Percentiles rank a stretch among this genome's conserved stretches.
These are phyloP conservation scores for Notodonta ziczac DNA, from an alignment of 2,888 invertebrate genomes.

Conservation along the genomic window DNA sequence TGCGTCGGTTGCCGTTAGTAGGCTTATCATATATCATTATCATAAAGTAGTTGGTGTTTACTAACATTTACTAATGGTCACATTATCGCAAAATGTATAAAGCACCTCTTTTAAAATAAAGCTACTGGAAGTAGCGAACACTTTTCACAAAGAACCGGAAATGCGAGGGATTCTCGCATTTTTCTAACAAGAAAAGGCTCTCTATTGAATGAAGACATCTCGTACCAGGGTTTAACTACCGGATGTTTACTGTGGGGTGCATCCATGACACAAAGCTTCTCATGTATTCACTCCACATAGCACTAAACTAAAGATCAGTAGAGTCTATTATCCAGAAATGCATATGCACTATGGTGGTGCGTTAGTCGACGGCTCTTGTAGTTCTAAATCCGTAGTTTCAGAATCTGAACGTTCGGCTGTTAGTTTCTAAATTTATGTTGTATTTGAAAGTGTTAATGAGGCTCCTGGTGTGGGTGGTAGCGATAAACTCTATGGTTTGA, in stretches of 20 bases:
- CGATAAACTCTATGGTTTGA: constrained; percentile 27
- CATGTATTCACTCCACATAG: constrained; percentile 16
- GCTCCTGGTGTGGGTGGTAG: constrained; percentile 43
- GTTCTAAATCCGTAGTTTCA: constrained; percentile 41
- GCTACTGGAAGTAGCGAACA: constrained; percentile 26
- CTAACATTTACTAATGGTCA: constrained; percentile 51
- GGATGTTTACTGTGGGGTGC: constrained; percentile 60
- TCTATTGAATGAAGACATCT: constrained; percentile 55
- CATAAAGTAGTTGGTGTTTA: constrained; percentile 36
- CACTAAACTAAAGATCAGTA: constrained; percentile 23
- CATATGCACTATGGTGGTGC: constrained; percentile 8
- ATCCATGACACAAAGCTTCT: constrained; percentile 20
- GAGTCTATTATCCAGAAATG: constrained; percentile 17
- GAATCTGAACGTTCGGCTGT: constrained; percentile 44
- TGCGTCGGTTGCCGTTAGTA: constrained; percentile 57
- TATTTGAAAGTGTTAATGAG: constrained; percentile 48
- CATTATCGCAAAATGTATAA: constrained; percentile 32
- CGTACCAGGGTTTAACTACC: constrained; percentile 50
- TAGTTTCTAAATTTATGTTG: constrained; percentile 44
- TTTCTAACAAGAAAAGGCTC: constrained; percentile 65
- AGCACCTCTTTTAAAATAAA: constrained; percentile 10
- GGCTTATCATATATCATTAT: constrained; percentile 19
- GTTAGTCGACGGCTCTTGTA: constrained; percentile 15
- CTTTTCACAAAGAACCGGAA: constrained; percentile 28
- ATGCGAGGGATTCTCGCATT: constrained; percentile 30